Evolutionary conservation across 37 sponge, comb jelly and placozoan genomes (phyloP), one percentile per base, ranked within the genome.

Genomic region (Beroe forskalii): DNA sequence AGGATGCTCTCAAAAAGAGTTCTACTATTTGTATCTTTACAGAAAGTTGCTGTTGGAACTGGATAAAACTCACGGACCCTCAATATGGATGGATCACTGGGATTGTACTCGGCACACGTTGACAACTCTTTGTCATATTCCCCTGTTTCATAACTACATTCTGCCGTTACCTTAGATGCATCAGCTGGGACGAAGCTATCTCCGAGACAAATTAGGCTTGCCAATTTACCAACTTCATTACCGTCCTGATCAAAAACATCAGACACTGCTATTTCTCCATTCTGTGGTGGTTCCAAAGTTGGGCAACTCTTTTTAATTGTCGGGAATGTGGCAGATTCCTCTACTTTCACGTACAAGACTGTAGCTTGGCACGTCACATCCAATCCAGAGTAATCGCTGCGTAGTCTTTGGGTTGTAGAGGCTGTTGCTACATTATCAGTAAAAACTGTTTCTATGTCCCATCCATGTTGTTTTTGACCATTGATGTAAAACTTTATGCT

Each of bases 371-470:
- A 48, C 12, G 12, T 48, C 12, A 48, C 55, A 48, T 48, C 55
- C 12, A 48, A 48, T 48, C 55, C 55, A 12, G 55, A 48, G 12
- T 48, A 48, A 12, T 48, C 6, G 55, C 12, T 12, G 12, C 12
- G 12, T 6, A 48, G 55, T 48, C 12, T 6, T 12, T 48, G 55
- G 6, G 55, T 48, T 48, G 55, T 48, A 48, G 55, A 48, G 12
- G 55, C 72, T 35, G 72, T 69, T 28, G 72, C 35, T 17, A 69
- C 35, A 32, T 69, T 69, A 69, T 69, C 32, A 2, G 12, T 37
- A 33, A 69, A 69, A 0, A 9, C 9, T 36, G 3, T 37, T 20
- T 28, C 37, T 31, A 32, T 69, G 17, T 69, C 72, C 72, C 72
- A 69, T 3, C 19, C 72, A 32, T 35, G 35, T 69, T 69, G 72